Conservation (phyloP, 2,888 invertebrate species). For the Lasioglossum leucozonium region DNA sequence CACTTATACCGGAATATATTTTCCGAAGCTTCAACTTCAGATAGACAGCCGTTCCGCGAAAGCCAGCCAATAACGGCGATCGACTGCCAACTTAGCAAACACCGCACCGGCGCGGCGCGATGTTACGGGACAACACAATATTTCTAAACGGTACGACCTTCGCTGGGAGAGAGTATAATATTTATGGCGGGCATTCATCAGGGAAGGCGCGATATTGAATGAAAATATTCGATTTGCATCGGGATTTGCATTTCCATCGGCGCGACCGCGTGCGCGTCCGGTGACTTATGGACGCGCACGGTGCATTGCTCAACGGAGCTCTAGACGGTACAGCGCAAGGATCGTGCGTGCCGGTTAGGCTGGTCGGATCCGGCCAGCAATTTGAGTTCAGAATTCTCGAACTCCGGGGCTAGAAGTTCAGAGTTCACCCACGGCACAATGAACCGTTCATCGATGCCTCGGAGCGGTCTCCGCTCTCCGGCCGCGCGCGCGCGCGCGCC, state of each 20-base stretch:
- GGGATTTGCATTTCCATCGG: not conserved
- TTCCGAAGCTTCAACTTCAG: not conserved
- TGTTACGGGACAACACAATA: not conserved
- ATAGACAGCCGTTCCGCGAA: not conserved
- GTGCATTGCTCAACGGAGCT: not conserved
- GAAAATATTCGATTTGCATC: conserved; percentile 6
- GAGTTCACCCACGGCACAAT: conserved; percentile 70
- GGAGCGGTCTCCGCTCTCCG: conserved; percentile 46
- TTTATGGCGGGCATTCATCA: not conserved
- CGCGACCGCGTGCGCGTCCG: not conserved
- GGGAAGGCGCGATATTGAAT: not conserved
- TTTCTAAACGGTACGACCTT: not conserved
- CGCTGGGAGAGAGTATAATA: not conserved
- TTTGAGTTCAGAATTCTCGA: conserved; percentile 61
- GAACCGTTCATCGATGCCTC: conserved; percentile 70
- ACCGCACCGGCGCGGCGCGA: not conserved
- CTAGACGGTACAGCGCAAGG: not conserved
- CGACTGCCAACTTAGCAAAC: not conserved
- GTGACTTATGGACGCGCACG: not conserved
- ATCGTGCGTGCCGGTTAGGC: conserved; percentile 34
- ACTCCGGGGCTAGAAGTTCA: conserved; percentile 66
- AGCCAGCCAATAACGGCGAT: not conserved
- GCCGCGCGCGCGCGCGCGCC: conserved; percentile 23
- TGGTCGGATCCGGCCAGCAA: conserved; percentile 35
- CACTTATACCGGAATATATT: not conserved